A percentile compares a stretch with the other conserved stretches of the same genome.
Conservation (phyloP, 1,140 invertebrate species). For the Psilanteris sp. region DNA sequence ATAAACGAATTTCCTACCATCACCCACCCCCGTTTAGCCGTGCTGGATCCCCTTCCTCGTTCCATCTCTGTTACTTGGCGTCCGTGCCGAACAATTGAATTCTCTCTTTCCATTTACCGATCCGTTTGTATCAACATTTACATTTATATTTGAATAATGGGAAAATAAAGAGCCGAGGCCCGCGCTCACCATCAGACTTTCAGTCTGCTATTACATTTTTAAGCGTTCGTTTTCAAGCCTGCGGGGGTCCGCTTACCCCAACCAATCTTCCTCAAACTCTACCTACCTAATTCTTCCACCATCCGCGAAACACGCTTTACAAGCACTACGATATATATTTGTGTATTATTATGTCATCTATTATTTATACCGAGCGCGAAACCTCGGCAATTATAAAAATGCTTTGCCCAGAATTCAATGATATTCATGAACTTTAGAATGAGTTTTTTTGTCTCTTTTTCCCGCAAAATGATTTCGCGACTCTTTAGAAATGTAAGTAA, state of each 20-base stretch:
- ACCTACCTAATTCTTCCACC: constrained; percentile 54
- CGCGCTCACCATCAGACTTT: constrained; percentile 69
- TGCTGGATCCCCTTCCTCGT: constrained; percentile 29
- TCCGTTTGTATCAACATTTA: constrained; percentile 81
- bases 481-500: constrained; percentile 1
- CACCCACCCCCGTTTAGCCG: constrained; percentile 50
- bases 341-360: constrained; percentile 58
- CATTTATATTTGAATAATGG: constrained; percentile 82
- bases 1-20: constrained; percentile 79
- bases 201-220: constrained; percentile 79
- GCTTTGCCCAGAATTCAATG: constrained; percentile 23
- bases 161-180: constrained; percentile 77
- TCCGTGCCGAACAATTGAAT: constrained; percentile 78
- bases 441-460: constrained; percentile 15
- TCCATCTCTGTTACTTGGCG: constrained; percentile 63
- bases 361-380: constrained; percentile 39
- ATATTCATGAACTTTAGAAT: constrained; percentile 51
- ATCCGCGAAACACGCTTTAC: constrained; percentile 35
- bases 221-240: constrained; percentile 78
- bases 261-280: constrained; percentile 57
- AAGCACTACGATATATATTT: constrained; percentile 44
- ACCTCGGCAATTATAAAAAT: constrained; percentile 46
- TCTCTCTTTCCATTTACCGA: constrained; percentile 81
- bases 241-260: constrained; percentile 68
- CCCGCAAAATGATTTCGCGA: background rate